These are phyloP conservation scores for Antennarius striatus DNA, from an alignment of 2,113 vertebrate species.

Conservation along the genomic window DNA sequence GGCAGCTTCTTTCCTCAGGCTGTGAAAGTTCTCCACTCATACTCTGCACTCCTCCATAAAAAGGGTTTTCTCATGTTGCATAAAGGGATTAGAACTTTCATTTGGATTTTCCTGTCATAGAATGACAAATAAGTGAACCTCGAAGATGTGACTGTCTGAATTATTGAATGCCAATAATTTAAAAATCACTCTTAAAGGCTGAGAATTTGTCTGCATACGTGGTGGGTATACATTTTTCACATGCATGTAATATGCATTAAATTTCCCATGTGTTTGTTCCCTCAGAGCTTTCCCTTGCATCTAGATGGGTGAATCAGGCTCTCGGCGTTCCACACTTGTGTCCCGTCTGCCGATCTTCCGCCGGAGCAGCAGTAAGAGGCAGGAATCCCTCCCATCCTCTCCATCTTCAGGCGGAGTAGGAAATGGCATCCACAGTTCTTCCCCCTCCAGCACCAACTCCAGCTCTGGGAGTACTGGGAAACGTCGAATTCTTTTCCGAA, in stretches of 20 bases:
- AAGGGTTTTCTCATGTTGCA: too few relatives aligned
- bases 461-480: conserved; percentile 96
- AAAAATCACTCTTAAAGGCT: too few relatives aligned
- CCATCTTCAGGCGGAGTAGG: conserved; percentile 88
- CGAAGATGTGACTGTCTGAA: too few relatives aligned
- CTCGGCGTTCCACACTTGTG: conserved; percentile 90
- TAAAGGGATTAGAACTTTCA: too few relatives aligned
- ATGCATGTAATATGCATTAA: background rate
- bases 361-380: conserved; percentile 87
- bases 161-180: too few relatives aligned
- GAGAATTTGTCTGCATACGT: background rate
- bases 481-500: conserved; percentile 91
- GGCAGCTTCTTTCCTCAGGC: too few relatives aligned
- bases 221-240: background rate
- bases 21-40: too few relatives aligned
- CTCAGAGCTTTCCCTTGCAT: conserved; percentile 37
- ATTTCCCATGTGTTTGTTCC: conserved; percentile 8
- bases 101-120: too few relatives aligned
- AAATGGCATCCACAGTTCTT: conserved; percentile 90
- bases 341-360: conserved; percentile 97
- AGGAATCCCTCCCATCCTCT: conserved; percentile 94
- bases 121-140: too few relatives aligned
- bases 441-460: conserved; percentile 96
- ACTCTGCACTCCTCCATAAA: too few relatives aligned
- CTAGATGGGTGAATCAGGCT: conserved; percentile 92